Percentiles rank a stretch among this genome's conserved stretches.
These are phyloP conservation scores for Orthosia incerta DNA, from an alignment of 2,888 invertebrate genomes.

Conservation along the genomic window DNA sequence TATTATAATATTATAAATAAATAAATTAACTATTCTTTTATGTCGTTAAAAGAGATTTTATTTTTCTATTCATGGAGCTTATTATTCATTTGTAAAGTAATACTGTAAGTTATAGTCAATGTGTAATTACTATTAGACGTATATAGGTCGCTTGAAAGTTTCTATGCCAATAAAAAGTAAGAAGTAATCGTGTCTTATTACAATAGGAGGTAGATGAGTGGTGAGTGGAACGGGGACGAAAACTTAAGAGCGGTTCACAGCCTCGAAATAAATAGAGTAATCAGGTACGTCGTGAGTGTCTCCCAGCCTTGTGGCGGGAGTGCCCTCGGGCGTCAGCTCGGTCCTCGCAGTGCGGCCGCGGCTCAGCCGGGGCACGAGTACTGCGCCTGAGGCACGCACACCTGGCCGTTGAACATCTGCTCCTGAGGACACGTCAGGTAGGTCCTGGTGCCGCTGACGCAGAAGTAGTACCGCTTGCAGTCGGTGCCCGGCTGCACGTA, in stretches of 20 bases:
- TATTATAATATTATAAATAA: conserved; percentile 76
- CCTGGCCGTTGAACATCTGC: conserved; percentile 91
- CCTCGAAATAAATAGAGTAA: conserved; percentile 68
- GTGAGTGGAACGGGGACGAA: conserved; percentile 34
- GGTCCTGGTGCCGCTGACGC: conserved; percentile 89
- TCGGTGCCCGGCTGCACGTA: conserved; percentile 87
- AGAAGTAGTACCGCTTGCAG: conserved; percentile 91
- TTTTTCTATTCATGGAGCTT: conserved; percentile 86
- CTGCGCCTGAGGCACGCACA: conserved; percentile 86
- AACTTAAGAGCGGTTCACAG: conserved; percentile 69
- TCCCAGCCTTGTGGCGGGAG: conserved; percentile 47
- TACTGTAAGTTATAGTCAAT: conserved; percentile 86
- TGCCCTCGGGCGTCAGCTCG: conserved; percentile 57
- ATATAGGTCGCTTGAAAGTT: conserved; percentile 85
- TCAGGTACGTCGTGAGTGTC: conserved; percentile 81
- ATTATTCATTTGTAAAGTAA: conserved; percentile 81
- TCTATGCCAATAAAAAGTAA: conserved; percentile 86
- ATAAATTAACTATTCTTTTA: conserved; percentile 82
- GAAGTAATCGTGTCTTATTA: conserved; percentile 75
- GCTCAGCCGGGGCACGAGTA: conserved; percentile 88
- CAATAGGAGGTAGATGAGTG: conserved; percentile 61
- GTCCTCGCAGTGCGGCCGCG: conserved; percentile 17
- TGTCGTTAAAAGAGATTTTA: conserved; percentile 82
- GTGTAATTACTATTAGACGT: conserved; percentile 81
- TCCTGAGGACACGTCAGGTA: conserved; percentile 85